Evolutionary conservation across 1,140 invertebrate genomes (phyloP).

Genomic region (Solen grandis): DNA sequence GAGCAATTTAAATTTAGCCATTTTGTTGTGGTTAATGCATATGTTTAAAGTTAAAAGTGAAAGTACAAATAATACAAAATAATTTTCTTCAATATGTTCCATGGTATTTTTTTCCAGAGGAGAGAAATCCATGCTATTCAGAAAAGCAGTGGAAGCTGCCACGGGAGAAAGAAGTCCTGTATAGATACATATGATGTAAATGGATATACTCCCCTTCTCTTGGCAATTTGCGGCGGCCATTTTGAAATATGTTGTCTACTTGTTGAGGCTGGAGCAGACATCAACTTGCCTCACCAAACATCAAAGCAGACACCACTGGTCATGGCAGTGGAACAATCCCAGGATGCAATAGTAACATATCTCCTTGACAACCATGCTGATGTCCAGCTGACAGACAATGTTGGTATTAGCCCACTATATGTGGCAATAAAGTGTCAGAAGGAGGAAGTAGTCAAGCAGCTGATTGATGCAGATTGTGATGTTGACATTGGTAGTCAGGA

Average conservation of each 20-base stretch:
- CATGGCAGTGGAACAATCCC: constrained; percentile 60
- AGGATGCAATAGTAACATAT: constrained; percentile 49
- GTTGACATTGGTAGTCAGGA: constrained; percentile 74
- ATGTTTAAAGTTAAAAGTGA: too few relatives aligned
- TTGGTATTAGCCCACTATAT: constrained; percentile 73
- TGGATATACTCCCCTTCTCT: constrained; percentile 66
- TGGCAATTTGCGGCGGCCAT: constrained; percentile 60
- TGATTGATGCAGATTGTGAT: constrained; percentile 69
- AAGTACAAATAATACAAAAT: too few relatives aligned
- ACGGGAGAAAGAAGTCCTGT: too few relatives aligned
- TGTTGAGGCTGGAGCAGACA: constrained; percentile 60
- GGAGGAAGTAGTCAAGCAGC: constrained; percentile 48
- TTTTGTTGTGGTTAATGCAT: too few relatives aligned
- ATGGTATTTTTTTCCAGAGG: constrained; percentile 27
- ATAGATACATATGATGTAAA: constrained; percentile 55
- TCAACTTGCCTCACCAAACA: constrained; percentile 62
- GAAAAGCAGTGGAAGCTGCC: too few relatives aligned
- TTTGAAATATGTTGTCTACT: constrained; percentile 58
- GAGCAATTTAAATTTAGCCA: too few relatives aligned
- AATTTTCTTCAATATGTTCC: too few relatives aligned
- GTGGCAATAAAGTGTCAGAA: constrained; percentile 65
- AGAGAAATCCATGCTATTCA: too few relatives aligned
- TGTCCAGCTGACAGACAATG: constrained; percentile 70
- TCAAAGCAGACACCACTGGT: constrained; percentile 65
- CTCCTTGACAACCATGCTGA: constrained; percentile 62